Conservation (phyloP, 2,113 vertebrate genomes). For the Australoheros scitulus region DNA sequence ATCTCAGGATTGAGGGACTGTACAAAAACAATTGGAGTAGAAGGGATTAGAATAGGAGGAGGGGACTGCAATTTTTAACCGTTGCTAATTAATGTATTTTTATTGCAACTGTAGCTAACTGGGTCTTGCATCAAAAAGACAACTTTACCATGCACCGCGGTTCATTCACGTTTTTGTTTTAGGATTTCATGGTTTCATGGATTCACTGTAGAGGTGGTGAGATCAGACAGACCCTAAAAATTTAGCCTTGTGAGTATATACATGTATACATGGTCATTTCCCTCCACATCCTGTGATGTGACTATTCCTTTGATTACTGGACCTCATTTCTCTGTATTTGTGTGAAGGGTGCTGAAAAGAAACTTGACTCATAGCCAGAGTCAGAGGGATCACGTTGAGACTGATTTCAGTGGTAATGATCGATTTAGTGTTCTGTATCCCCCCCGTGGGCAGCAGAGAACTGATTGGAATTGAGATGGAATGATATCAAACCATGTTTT, state of each 20-base stretch:
- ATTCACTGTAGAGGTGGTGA: too few relatives aligned
- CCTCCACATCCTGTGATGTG: neutral
- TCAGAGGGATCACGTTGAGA: neutral
- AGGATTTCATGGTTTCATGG: too few relatives aligned
- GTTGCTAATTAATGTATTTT: fast-evolving
- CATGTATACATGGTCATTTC: too few relatives aligned
- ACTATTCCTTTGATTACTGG: neutral
- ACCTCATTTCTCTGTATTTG: neutral
- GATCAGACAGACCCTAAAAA: too few relatives aligned
- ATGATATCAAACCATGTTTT: neutral
- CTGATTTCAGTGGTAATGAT: neutral
- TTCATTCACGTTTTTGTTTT: neutral
- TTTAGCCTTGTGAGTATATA: too few relatives aligned
- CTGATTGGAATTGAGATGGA: neutral
- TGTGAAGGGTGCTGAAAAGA: neutral
- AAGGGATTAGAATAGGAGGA: neutral
- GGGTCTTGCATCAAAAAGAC: neutral
- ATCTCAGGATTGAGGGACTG: neutral
- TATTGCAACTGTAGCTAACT: neutral
- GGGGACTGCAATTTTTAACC: too few relatives aligned
- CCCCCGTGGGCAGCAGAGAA: neutral
- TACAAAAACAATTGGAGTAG: neutral
- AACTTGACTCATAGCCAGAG: neutral
- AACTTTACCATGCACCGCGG: too few relatives aligned
- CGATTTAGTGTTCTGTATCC: neutral